These are phyloP conservation scores for Cerastis leucographa DNA, from an alignment of 2,888 invertebrate species.

Conservation along the genomic window DNA sequence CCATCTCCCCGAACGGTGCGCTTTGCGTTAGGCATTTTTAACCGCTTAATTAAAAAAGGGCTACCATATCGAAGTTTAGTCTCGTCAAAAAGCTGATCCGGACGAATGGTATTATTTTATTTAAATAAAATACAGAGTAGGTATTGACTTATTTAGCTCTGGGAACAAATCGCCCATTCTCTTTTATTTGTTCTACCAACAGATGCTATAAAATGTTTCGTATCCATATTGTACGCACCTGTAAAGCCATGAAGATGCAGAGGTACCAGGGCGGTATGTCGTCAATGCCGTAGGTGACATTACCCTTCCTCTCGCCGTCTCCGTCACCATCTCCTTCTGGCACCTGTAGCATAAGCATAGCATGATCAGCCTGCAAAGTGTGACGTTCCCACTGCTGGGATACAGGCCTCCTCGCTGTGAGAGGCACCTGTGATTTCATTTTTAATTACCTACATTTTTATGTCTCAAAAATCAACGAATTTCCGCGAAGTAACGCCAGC, in stretches of 20 bases:
- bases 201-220: neutral
- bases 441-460: too few relatives aligned
- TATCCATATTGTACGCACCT: conserved; percentile 86
- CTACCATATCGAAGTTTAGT: neutral
- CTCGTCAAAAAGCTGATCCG: neutral
- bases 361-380: neutral
- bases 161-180: neutral
- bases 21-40: too few relatives aligned
- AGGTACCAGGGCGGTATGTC: conserved; percentile 96
- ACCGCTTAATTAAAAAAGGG: too few relatives aligned
- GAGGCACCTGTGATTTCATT: neutral
- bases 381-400: neutral
- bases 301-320: conserved; percentile 74
- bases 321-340: conserved; percentile 70
- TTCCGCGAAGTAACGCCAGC: neutral
- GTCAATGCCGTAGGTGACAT: conserved; percentile 93
- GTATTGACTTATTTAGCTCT: neutral
- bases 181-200: neutral
- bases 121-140: neutral
- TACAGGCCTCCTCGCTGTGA: neutral
- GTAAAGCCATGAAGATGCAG: conserved; percentile 95
- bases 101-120: neutral
- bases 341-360: conserved; percentile 56
- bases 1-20: too few relatives aligned
- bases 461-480: neutral